Percentiles rank a stretch among this genome's conserved stretches.
Evolutionary conservation across 35 echinoderm and acorn worm genomes (phyloP).

Genomic region (Apostichopus parvimensis): DNA sequence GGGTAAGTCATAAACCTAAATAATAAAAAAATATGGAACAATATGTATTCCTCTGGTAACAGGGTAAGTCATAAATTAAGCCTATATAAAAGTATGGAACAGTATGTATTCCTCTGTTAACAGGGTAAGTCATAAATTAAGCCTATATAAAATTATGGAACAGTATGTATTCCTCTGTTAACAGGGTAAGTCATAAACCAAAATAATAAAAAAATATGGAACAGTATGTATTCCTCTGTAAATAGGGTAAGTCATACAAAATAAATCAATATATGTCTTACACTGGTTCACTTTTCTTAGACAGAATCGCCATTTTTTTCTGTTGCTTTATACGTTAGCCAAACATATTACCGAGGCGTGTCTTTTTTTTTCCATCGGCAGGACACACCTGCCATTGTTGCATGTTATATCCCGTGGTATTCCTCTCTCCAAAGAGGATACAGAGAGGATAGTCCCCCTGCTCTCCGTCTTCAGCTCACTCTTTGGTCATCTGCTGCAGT

Average conservation of each 20-base stretch:
- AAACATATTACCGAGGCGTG: neutral
- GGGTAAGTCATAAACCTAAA: too few relatives aligned
- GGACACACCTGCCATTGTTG: conserved; percentile 70
- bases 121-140: too few relatives aligned
- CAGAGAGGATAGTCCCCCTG: conserved; percentile 73
- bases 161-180: conserved; percentile 62
- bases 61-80: conserved; percentile 58
- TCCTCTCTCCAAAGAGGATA: conserved; percentile 66
- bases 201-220: too few relatives aligned
- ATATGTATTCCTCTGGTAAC: conserved; percentile 70
- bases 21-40: neutral
- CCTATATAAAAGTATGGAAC: neutral
- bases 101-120: too few relatives aligned
- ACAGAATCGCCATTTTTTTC: neutral
- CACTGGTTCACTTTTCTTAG: neutral
- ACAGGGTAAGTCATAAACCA: conserved; percentile 70
- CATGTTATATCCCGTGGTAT: conserved; percentile 81
- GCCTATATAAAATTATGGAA: neutral
- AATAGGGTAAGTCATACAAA: conserved; percentile 69
- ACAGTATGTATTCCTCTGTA: conserved; percentile 61
- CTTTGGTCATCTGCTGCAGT: conserved; percentile 86
- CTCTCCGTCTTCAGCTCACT: conserved; percentile 91
- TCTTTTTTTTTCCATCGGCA: conserved; percentile 12
- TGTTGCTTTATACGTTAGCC: neutral
- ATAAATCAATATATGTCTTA: neutral